phyloP scores from a whole-genome alignment of 2,113 vertebrate genomes.

The Gasterosteus nipponicus region DNA sequence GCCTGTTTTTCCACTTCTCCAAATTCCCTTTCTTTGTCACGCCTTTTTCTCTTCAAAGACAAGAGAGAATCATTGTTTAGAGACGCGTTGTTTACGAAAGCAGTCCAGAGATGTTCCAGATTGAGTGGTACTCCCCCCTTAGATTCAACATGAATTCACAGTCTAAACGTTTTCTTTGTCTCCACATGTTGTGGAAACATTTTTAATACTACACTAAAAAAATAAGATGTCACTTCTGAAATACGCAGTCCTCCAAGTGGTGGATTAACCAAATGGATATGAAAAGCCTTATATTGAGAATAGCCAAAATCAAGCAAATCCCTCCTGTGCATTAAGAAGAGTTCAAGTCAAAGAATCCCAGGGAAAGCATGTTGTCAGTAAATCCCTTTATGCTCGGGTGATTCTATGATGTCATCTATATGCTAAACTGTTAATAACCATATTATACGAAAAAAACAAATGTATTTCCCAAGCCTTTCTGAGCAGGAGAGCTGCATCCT shows the following conservation, averaged over 20 bases:
- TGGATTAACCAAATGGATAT: constrained; percentile 65
- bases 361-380: constrained; percentile 62
- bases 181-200: constrained; percentile 57
- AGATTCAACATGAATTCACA: constrained; percentile 24
- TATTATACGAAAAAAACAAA: constrained; percentile 30
- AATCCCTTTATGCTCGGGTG: constrained; percentile 71
- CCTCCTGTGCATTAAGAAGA: constrained; percentile 50
- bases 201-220: constrained; percentile 38
- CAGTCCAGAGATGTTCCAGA: neutral
- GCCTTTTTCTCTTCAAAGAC: neutral
- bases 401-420: constrained; percentile 77
- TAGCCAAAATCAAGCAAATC: constrained; percentile 64
- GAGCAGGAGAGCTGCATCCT: constrained; percentile 20
- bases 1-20: neutral
- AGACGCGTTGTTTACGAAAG: neutral
- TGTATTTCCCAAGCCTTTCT: constrained; percentile 38
- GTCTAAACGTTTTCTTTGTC: constrained; percentile 41
- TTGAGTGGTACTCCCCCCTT: constrained; percentile 65
- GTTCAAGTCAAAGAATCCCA: constrained; percentile 54
- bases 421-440: constrained; percentile 64
- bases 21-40: neutral
- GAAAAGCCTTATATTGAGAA: constrained; percentile 73
- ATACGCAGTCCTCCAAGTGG: constrained; percentile 44
- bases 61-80: neutral
- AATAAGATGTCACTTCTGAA: constrained; percentile 59